Evolutionary conservation across 2,797 vertebrate genomes (phyloP).

Genomic region (Anguilla anguilla): DNA sequence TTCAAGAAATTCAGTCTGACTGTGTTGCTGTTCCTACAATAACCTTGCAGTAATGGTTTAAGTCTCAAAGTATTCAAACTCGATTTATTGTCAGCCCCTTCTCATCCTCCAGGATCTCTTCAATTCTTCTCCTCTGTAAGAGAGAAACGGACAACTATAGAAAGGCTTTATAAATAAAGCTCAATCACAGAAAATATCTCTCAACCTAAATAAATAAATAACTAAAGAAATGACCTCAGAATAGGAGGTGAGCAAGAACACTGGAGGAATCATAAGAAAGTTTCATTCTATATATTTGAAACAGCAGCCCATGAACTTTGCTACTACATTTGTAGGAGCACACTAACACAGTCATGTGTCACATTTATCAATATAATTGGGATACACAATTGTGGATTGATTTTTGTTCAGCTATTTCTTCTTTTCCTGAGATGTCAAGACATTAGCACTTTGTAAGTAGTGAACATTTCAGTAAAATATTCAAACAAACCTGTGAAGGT

Average conservation of each 20-base stretch:
- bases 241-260: no score
- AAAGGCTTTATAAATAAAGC: background rate
- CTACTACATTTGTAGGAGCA: no score
- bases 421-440: background rate
- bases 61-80: slow-evolving; percentile 30
- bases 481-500: background rate
- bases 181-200: background rate
- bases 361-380: no score
- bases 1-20: background rate
- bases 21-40: slow-evolving; percentile 7
- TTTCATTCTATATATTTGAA: no score
- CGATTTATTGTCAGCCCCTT: slow-evolving; percentile 49
- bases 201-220: background rate
- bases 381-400: no score
- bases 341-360: no score
- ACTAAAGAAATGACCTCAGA: background rate
- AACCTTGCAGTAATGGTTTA: background rate
- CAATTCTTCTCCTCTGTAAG: slow-evolving; percentile 60
- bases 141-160: slow-evolving; percentile 11
- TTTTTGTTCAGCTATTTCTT: background rate
- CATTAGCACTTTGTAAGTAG: background rate
- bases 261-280: no score
- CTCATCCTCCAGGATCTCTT: slow-evolving; percentile 60
- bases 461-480: background rate
- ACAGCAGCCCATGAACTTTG: background rate